Base-by-base conservation (phyloP, 2,113 vertebrate genomes). In the Pangasianodon hypophthalmus region DNA sequence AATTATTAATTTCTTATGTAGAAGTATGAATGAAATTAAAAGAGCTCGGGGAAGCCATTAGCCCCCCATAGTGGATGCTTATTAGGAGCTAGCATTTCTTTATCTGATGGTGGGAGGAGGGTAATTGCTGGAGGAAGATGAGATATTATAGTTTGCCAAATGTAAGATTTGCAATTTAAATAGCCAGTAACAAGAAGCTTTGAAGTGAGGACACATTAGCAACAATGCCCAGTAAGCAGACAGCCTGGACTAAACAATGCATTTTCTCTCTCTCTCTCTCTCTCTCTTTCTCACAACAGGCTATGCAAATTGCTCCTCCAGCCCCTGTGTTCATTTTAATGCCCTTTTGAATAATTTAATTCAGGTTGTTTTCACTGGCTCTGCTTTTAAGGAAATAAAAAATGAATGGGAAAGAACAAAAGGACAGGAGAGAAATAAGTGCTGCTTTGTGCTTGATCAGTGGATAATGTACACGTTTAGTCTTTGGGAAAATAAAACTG, bases 21-120 rank as follows among this genome's bases (percentile, higher is more conserved):
- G 96, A 96, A 96, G 95, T 96, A 96, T 96, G 96, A 96, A 96
- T 96, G 95, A 94, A 96, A 96, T 96, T 95, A 96, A 96, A 96
- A 96, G 95, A 91, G 95, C 95, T 95, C 91, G 89, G 93, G 88
- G 95, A 96, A 95, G 94, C 94, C 94, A 96, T 96, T 96, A 96
- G 95, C 95, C 96, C 95, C 95, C 96, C 94, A 94, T 88, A 95
- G 95, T 94, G 95, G 94, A 94, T 94, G 94, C 95, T 96, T 96
- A 96, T 96, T 96, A 96, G 94, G 94, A 96, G 95, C 94, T 94
- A 94, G 95, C 93, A 94, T 95, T 96, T 96, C 95, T 95, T 95
- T 95, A 96, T 96, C 94, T 85, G 94, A 94, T 95, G 91, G 77
- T 92, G 91, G 92, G 93, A 93, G 92, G 90, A 92, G 92, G 93